phyloP scores from a whole-genome alignment of 1,140 invertebrate species.

The Drosophila miranda region DNA sequence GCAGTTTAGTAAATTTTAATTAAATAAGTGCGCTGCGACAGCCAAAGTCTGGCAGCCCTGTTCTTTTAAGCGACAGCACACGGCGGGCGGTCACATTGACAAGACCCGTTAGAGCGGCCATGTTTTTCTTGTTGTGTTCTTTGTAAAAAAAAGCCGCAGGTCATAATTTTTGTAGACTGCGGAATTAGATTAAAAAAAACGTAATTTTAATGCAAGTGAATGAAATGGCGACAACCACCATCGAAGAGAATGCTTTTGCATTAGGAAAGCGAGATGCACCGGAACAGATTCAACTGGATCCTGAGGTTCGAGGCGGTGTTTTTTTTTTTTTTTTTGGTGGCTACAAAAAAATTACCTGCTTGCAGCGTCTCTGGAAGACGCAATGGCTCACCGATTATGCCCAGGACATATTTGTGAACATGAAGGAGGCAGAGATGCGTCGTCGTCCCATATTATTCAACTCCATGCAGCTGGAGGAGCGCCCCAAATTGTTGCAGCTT shows the following conservation, averaged over 20 bases:
- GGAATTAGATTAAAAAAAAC: neutral
- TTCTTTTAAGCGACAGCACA: neutral
- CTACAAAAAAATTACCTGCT: neutral
- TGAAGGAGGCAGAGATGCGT: constrained; percentile 50
- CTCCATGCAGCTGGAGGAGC: constrained; percentile 43
- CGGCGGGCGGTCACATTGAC: constrained; percentile 1
- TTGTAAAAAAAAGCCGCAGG: neutral
- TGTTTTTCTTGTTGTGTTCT: constrained; percentile 20
- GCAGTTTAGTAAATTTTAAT: no score
- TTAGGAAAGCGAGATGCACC: constrained; percentile 15
- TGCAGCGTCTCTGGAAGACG: constrained; percentile 34
- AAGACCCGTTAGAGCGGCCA: constrained; percentile 23
- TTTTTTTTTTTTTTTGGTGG: neutral
- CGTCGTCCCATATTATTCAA: constrained; percentile 37
- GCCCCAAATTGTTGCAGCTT: constrained; percentile 35
- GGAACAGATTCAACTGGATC: constrained; percentile 2
- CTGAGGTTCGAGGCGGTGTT: constrained; percentile 30
- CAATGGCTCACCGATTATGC: constrained; percentile 62
- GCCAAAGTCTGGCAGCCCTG: constrained; percentile 4
- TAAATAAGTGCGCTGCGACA: no score
- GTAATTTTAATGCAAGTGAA: neutral
- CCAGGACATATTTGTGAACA: constrained; percentile 52
- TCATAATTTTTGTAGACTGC: no score
- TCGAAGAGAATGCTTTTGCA: constrained; percentile 31
- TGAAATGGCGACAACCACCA: constrained; percentile 29